A percentile compares a stretch with the other conserved stretches of the same genome.
phyloP scores from a whole-genome alignment of 2,113 vertebrate species.

The Ciconia boyciana region DNA sequence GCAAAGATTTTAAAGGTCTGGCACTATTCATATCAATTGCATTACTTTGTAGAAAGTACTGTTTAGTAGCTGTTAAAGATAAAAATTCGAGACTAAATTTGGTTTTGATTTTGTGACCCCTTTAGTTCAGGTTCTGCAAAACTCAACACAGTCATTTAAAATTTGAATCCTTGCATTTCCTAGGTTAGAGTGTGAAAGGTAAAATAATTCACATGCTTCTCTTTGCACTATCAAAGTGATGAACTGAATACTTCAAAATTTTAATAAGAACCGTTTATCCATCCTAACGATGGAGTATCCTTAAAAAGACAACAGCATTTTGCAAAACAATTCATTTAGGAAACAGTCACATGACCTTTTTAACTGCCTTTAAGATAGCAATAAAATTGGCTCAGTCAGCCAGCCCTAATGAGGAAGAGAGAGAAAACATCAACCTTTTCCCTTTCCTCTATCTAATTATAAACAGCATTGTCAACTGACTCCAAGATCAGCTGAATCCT shows the following conservation, averaged over 20 bases:
- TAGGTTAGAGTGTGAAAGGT: background rate
- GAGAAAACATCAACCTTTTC: conserved; percentile 37
- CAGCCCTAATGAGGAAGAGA: conserved; percentile 56
- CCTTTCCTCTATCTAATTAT: conserved; percentile 47
- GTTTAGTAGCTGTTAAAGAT: background rate
- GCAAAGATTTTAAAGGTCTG: background rate
- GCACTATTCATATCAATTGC: background rate
- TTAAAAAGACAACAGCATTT: conserved; percentile 42
- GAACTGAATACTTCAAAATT: background rate
- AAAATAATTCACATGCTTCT: background rate
- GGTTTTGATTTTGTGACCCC: background rate
- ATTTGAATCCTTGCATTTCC: background rate
- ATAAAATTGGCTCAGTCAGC: conserved; percentile 37
- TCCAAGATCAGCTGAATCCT: conserved; percentile 43
- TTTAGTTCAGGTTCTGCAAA: background rate
- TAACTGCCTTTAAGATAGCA: conserved; percentile 65
- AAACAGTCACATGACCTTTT: conserved; percentile 56
- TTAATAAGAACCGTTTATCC: background rate
- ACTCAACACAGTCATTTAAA: background rate
- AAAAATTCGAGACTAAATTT: background rate
- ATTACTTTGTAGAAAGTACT: background rate
- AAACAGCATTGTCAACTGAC: conserved; percentile 43
- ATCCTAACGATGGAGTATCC: background rate
- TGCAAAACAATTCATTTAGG: conserved; percentile 48
- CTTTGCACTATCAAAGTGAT: background rate